Evolutionary conservation across 2,888 invertebrate genomes (phyloP), one percentile per base, ranked within the genome.

Genomic region (Cartodere bifasciata): DNA sequence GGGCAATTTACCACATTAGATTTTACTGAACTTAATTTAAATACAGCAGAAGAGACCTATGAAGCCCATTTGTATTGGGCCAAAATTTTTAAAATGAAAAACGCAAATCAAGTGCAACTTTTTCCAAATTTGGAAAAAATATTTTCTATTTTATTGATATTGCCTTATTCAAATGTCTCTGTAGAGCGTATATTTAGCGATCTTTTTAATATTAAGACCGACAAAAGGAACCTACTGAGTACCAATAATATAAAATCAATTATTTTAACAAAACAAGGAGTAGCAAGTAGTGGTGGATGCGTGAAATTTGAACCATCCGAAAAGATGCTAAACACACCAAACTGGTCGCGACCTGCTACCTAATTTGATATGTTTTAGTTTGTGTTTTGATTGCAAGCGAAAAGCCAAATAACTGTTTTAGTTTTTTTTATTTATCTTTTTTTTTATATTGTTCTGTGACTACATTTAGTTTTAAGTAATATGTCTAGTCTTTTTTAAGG

Each of bases 161-260:
- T 34, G 4, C 36, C 36, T 3, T 45, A 42, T 37, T 45, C 43
- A 12, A 45, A 46, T 37, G 45, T 37, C 7, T 36, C 20, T 10
- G 44, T 48, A 12, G 47, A 45, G 36, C 12, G 42, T n/a, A 24
- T 46, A 12, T 45, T 46, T 28, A 46, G 44, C 24, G 24, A 33
- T 15, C 24, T 46, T 7, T 42, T 44, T 29, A 40, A 34, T 9
- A 35, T 43, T 3, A 43, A 41, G 40, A 43, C 33, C 9, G 35
- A 37, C 13, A 33, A 44, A 20, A 37, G 45, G 36, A 45, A 46
- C 39, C 35, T 35, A 31, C 29, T 44, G 21, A 32, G 25, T 12
- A 38, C 37, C 20, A 35, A 36, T 25, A 42, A 41, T 27, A 31
- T 44, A 34, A 42, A 39, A 36, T 40, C 43, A 17, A 10, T 43